Evolutionary conservation across 92 coral and sea anemone species (phyloP), one percentile per base, ranked within the genome.

Genomic region (Zoanthus sociatus): DNA sequence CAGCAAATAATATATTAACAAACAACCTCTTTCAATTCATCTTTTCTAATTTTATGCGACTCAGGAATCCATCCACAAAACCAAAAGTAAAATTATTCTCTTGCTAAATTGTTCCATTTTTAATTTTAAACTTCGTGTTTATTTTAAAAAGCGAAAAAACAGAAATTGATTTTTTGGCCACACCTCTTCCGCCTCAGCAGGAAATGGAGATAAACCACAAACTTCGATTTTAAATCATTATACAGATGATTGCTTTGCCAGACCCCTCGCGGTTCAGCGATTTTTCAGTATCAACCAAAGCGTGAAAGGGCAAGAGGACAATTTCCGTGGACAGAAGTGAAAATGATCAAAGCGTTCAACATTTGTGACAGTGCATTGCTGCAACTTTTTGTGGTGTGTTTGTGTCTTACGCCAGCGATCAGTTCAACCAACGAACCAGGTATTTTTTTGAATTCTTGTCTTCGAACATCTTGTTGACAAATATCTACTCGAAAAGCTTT

Each of bases 141-240:
- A 37, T 37, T 37, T 33, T 37, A 37, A 56, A 56, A 56, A 56
- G 64, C 64, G 14, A 56, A 17, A 56, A 17, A 56, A 0, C 14
- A 56, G 14, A 13, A 56, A 56, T 55, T 37, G 4, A 4, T 61
- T 1, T 11, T 61, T 61, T 18, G 15, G 68, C 68, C 68, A 15
- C 68, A 18, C 68, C 68, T 50, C 8, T 61, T 61, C 68, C 68
- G 68, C 68, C 68, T 61, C 68, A 61, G 68, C 68, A 61, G n/a
- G 68, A 61, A 61, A 2, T 7, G 68, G 6, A 37, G 42, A 5
- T 18, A 61, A 61, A 16, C 68, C 68, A 6, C 16, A 61, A 61
- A 15, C 68, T 61, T 21, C 15, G 68, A 61, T 61, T 11, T 11
- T 11, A 15, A 61, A 61, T 61, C 10, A 61, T 61, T 61, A 61